Evolutionary conservation across 2,113 vertebrate genomes (phyloP), one percentile per base, ranked within the genome.

Genomic region (Lynx canadensis): DNA sequence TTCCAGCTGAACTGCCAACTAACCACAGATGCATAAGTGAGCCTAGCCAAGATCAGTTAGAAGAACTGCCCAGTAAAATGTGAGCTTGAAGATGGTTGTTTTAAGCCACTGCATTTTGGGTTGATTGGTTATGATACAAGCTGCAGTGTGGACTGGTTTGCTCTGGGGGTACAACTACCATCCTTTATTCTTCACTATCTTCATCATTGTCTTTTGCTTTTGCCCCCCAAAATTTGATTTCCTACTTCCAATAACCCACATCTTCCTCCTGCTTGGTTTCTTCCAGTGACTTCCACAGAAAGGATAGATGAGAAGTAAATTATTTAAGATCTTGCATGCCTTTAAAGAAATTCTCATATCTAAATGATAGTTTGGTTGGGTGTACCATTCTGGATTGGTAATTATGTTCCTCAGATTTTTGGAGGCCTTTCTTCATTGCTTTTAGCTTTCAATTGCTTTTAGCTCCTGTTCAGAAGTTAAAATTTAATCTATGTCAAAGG

Each of bases 341-440:
- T 27, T 76, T 76, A 27, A 78, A 65, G 25, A 38, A 60, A 41
- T 63, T 74, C 27, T 92, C 31, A 11, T 63, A 55, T 90, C 52
- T 93, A 81, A 74, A 79, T 82, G 45, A 25, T 23, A 81, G 31
- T 76, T 93, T 81, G 33, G 10, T 31, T 71, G 41, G 3, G 16
- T 71, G 2, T 82, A 83, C 31, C 95, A 88, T 69, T 83, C 38
- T 79, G 73, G 65, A 9, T 65, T 90, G 29, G 38, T 80, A 79
- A 80, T 74, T 73, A 48, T 80, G 78, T 92, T 87, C 81, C 31
- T 91, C 33, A 87, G 68, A 90, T 79, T 71, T 90, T 82, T 82
- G 31, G 83, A 93, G 93, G 7, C 4, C n/a, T 93, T 68, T 86
- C 60, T 66, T 7, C 21, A 41, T 66, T 96, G 50, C 41, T 88